Percentiles rank a stretch among this genome's conserved stretches.
These are phyloP conservation scores for Suillia variegata DNA, from an alignment of 2,888 invertebrate genomes.

Conservation along the genomic window DNA sequence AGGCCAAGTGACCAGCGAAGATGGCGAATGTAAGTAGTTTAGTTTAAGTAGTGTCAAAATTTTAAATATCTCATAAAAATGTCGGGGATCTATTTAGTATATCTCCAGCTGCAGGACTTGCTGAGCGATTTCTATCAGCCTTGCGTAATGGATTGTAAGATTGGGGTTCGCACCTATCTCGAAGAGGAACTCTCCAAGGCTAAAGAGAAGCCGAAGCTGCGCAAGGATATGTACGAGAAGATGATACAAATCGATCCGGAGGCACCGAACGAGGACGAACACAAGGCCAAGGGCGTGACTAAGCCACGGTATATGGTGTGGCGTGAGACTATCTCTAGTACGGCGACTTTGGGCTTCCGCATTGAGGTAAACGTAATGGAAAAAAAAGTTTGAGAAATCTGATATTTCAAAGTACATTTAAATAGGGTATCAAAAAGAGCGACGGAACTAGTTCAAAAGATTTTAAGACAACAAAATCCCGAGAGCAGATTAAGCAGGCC, in stretches of 20 bases:
- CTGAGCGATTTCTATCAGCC: slow-evolving; percentile 89
- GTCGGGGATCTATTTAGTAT: slow-evolving; percentile 62
- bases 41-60: too few relatives aligned
- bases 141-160: slow-evolving; percentile 97
- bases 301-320: slow-evolving; percentile 95
- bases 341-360: slow-evolving; percentile 94
- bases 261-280: slow-evolving; percentile 90
- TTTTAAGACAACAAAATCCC: slow-evolving; percentile 90
- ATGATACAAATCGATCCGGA: slow-evolving; percentile 92
- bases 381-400: too few relatives aligned
- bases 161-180: slow-evolving; percentile 91
- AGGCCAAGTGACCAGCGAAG: slow-evolving; percentile 81
- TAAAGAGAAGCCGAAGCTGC: slow-evolving; percentile 88
- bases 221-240: slow-evolving; percentile 97
- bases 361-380: slow-evolving; percentile 71
- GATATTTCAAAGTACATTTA: too few relatives aligned
- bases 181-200: slow-evolving; percentile 95
- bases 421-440: slow-evolving; percentile 79
- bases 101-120: slow-evolving; percentile 90
- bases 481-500: slow-evolving; percentile 79
- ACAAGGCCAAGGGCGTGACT: slow-evolving; percentile 86
- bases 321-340: slow-evolving; percentile 96
- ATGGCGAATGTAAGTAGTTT: slow-evolving; percentile 75
- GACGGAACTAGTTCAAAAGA: slow-evolving; percentile 93
- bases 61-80: neutral